Evolutionary conservation across 1,140 invertebrate species (phyloP).

Genomic region (Cydia pomonella): DNA sequence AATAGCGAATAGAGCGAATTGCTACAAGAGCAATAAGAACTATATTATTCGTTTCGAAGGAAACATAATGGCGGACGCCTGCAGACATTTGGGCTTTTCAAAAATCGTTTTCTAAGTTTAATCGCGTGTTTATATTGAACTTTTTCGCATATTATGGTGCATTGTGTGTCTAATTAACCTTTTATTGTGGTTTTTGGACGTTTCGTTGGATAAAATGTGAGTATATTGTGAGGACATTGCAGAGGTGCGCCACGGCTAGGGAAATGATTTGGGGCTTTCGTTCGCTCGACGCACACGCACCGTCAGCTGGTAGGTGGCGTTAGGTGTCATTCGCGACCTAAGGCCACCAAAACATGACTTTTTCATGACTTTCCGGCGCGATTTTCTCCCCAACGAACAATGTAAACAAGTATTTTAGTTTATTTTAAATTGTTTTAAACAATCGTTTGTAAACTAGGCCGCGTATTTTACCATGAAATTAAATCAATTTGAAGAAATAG

Average conservation of each 20-base stretch:
- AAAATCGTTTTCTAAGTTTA: conserved; percentile 81
- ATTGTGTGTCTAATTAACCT: conserved; percentile 72
- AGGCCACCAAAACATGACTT: conserved; percentile 74
- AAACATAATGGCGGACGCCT: conserved; percentile 81
- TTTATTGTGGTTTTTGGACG: conserved; percentile 77
- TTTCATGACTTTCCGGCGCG: conserved; percentile 78
- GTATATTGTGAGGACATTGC: conserved; percentile 78
- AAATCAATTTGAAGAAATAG: conserved; percentile 47
- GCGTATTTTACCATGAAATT: conserved; percentile 23
- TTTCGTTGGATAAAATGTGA: conserved; percentile 75
- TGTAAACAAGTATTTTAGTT: conserved; percentile 58
- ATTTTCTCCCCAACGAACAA: conserved; percentile 62
- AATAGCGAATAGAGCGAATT: conserved; percentile 81
- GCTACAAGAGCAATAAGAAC: conserved; percentile 80
- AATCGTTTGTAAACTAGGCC: conserved; percentile 7
- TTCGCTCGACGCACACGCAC: conserved; percentile 78
- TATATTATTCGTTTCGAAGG: conserved; percentile 81
- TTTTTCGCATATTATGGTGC: conserved; percentile 80
- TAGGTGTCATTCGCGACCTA: conserved; percentile 70
- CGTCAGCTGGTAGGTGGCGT: conserved; percentile 80
- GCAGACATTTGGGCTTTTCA: conserved; percentile 80
- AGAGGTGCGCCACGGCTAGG: conserved; percentile 80
- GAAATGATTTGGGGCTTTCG: conserved; percentile 81
- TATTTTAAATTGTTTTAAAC: conserved; percentile 9
- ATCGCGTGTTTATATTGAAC: conserved; percentile 80